Evolutionary conservation across 2,888 invertebrate species (phyloP).

Genomic region (Xestobium rufovillosum): DNA sequence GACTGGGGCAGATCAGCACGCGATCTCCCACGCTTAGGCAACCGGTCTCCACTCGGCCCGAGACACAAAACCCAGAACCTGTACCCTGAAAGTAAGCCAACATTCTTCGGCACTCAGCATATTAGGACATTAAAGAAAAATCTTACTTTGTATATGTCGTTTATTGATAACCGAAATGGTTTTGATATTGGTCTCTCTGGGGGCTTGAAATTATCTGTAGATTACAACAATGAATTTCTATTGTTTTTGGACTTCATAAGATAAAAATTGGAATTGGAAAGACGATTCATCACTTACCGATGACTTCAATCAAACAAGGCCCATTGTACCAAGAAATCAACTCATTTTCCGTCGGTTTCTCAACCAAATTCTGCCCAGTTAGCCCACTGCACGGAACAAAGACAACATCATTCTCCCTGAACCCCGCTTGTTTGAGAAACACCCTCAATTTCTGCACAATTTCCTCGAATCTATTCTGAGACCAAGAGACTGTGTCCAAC

Average conservation of each 20-base stretch:
- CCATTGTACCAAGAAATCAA: conserved; percentile 75
- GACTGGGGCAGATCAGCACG: conserved; percentile 77
- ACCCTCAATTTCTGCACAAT: conserved; percentile 72
- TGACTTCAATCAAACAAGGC: conserved; percentile 74
- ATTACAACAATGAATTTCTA: too few species aligned
- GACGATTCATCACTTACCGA: too few species aligned
- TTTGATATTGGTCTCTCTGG: conserved; percentile 82
- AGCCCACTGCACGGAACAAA: conserved; percentile 95
- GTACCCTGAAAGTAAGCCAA: conserved; percentile 50
- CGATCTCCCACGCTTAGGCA: conserved; percentile 78
- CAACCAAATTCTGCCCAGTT: conserved; percentile 86
- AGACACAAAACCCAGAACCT: conserved; percentile 83
- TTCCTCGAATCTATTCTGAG: conserved; percentile 81
- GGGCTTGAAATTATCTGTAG: conserved; percentile 69
- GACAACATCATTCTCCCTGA: conserved; percentile 75
- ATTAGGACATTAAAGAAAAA: too few species aligned
- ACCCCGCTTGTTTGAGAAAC: conserved; percentile 88
- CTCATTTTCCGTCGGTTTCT: conserved; percentile 56
- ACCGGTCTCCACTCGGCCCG: conserved; percentile 89
- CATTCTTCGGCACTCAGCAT: too few species aligned
- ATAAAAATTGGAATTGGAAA: too few species aligned
- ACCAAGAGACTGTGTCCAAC: conserved; percentile 93
- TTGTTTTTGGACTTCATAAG: too few species aligned
- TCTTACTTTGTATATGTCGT: conserved; percentile 89
- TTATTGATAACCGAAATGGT: conserved; percentile 85